Percentiles rank a stretch among this genome's conserved stretches.
phyloP scores from a whole-genome alignment of 2,888 invertebrate species.

The Hirtodrosophila cameraria region DNA sequence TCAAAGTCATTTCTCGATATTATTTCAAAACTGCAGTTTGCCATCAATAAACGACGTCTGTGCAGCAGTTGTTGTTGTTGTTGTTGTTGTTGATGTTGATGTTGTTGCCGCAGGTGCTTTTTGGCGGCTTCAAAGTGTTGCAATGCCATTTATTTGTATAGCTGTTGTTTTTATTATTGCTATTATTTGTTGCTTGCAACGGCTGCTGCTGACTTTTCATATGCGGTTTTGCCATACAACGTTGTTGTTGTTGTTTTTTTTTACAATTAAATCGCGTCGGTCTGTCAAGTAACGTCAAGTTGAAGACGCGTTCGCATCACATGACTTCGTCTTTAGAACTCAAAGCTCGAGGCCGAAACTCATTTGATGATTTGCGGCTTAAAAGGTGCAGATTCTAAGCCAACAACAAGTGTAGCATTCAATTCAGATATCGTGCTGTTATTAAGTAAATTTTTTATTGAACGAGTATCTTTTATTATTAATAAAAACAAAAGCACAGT shows the following conservation, averaged over 20 bases:
- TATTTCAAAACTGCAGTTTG: slow-evolving; percentile 49
- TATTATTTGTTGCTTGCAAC: slow-evolving; percentile 7
- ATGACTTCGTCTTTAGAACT: slow-evolving; percentile 40
- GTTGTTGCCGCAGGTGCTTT: slow-evolving; percentile 46
- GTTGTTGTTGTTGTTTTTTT: slow-evolving; percentile 4
- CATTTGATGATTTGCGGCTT: slow-evolving; percentile 45
- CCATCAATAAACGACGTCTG: slow-evolving; percentile 48
- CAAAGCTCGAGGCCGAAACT: slow-evolving; percentile 54
- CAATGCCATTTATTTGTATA: slow-evolving; percentile 58
- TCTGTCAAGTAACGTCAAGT: slow-evolving; percentile 51
- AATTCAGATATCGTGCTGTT: slow-evolving; percentile 14
- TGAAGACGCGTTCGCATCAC: slow-evolving; percentile 47
- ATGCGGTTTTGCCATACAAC: slow-evolving; percentile 35
- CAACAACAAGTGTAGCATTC: slow-evolving; percentile 31
- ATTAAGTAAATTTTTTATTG: background rate
- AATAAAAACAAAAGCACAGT: background rate
- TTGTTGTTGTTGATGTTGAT: background rate
- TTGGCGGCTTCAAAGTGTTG: slow-evolving; percentile 57
- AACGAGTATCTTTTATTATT: background rate
- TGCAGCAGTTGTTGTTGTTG: slow-evolving; percentile 30
- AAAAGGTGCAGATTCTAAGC: slow-evolving; percentile 24
- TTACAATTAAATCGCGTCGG: slow-evolving; percentile 52
- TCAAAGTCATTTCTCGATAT: slow-evolving; percentile 69
- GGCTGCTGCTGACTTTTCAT: slow-evolving; percentile 12
- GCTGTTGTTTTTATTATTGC: slow-evolving; percentile 23